phyloP scores from a whole-genome alignment of 2,113 vertebrate species.

The Tautogolabrus adspersus region DNA sequence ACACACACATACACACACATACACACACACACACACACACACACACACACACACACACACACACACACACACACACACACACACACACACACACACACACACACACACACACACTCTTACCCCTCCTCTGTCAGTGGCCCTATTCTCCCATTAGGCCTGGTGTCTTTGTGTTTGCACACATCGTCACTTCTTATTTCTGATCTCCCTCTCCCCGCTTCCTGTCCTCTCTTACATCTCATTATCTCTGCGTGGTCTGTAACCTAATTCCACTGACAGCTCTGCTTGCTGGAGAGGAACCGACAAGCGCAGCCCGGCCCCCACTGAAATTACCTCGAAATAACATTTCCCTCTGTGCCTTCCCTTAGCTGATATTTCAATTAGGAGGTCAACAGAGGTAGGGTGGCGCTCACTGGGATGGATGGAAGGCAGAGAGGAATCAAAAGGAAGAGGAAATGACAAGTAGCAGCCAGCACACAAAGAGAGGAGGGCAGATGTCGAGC shows the following conservation, averaged over 20 bases:
- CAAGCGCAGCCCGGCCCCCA: slow-evolving; percentile 20
- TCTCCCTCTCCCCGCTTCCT: slow-evolving; percentile 29
- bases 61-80: slow-evolving; percentile 6
- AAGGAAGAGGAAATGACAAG: slow-evolving; percentile 40
- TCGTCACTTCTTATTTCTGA: slow-evolving; percentile 54
- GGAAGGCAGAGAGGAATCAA: slow-evolving; percentile 19
- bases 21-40: background rate
- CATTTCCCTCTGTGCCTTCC: slow-evolving; percentile 71
- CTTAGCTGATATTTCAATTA: slow-evolving; percentile 78
- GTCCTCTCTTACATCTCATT: slow-evolving; percentile 56
- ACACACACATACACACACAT: background rate
- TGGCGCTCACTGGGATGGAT: slow-evolving; percentile 16
- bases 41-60: background rate
- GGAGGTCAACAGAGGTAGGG: slow-evolving; percentile 56
- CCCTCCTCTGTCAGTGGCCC: background rate
- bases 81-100: no score
- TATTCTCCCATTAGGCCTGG: slow-evolving; percentile 47
- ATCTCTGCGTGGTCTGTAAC: slow-evolving; percentile 64
- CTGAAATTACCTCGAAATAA: slow-evolving; percentile 72
- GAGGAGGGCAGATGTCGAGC: slow-evolving; percentile 19
- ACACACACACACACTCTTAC: background rate
- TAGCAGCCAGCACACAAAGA: slow-evolving; percentile 21
- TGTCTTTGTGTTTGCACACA: slow-evolving; percentile 67
- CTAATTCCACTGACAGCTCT: slow-evolving; percentile 67
- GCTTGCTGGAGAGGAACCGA: slow-evolving; percentile 63